phyloP scores from a whole-genome alignment of 2,113 vertebrate genomes.

The Tiliqua scincoides region DNA sequence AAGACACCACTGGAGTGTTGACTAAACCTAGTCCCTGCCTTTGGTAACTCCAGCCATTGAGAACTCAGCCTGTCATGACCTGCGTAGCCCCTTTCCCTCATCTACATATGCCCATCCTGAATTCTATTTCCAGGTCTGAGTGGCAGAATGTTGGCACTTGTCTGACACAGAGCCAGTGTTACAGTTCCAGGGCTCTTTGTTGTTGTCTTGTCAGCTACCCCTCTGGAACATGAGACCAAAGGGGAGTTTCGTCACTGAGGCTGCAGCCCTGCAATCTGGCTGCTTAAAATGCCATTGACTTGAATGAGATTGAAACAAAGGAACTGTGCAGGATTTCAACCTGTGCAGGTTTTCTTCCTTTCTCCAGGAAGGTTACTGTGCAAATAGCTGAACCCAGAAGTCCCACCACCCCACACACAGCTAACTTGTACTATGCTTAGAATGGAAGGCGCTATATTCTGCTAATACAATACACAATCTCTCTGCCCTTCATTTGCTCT shows the following conservation, averaged over 20 bases:
- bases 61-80: neutral
- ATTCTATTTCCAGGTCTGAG: neutral
- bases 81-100: too few species aligned
- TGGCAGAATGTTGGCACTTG: neutral
- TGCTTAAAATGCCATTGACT: neutral
- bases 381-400: neutral
- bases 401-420: too few species aligned
- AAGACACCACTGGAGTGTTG: neutral
- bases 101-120: neutral
- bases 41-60: neutral
- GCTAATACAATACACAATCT: neutral
- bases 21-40: neutral
- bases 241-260: neutral
- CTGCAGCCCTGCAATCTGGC: neutral
- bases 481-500: constrained; percentile 9
- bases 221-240: too few species aligned
- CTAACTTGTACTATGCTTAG: neutral
- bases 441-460: neutral
- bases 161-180: neutral
- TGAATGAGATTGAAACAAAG: neutral
- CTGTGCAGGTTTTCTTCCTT: neutral
- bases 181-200: neutral
- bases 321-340: neutral
- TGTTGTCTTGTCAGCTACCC: neutral
- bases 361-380: neutral